Base-by-base conservation (phyloP, 2,113 vertebrate species). In the Apistogramma diplotaenia region DNA sequence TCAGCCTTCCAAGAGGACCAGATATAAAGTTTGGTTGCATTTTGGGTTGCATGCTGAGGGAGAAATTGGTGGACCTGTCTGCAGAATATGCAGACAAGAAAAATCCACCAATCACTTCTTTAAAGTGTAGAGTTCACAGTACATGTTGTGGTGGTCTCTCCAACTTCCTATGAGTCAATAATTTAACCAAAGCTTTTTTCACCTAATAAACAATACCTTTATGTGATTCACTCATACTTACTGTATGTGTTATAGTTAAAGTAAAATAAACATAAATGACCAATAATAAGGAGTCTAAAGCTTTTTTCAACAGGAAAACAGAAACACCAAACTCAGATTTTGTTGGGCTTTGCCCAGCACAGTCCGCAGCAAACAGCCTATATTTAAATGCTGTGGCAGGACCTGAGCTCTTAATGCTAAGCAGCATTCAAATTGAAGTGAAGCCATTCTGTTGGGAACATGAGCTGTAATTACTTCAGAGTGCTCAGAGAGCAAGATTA, bases 381-480 rank as follows among this genome's bases (percentile, higher is more conserved):
- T 29, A 40, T 55, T 27, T 77, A 57, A 81, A 65, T 71, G 31
- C n/a, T 74, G 37, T 11, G 16, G 9, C 21, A 31, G 25, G 19
- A 78, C 5, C 23, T 58, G 59, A 27, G 46, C 35, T 8, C 53
- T 59, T 15, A 78, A 85, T 61, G 46, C 15, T 74, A n/a, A 74
- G 54, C n/a, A 76, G 73, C 29, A 43, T 19, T n/a, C 54, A 74
- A 54, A 59, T 61, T 23, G 6, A 70, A 67, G 37, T n/a, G 33
- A 74, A 53, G 37, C 49, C 27, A 31, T 6, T 76, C 56, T 83
- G 46, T 29, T 1, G 73, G 79, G 76, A 85, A 72, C 12, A 70
- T 13, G 27, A 73, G 81, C 70, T 72, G 19, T 72, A 89, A 89
- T 89, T 84, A 84, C 81, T 78, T 65, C 54, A 75, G 33, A 77